Percentiles rank a stretch among this genome's conserved stretches.
Conservation (phyloP, 2,888 invertebrate species). For the Eristalis tenax region DNA sequence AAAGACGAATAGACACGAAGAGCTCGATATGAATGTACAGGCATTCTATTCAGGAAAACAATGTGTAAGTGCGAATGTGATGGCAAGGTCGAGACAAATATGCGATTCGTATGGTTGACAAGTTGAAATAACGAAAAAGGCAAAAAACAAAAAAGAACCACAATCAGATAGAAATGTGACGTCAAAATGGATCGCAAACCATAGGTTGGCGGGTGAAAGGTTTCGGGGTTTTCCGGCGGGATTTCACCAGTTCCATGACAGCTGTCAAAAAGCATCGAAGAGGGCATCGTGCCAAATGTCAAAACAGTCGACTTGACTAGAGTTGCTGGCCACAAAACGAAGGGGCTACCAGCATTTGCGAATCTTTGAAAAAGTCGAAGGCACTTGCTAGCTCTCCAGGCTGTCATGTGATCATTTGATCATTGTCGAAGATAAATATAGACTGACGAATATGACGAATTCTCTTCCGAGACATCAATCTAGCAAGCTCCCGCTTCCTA, state of each 20-base stretch:
- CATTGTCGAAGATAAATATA: too few relatives aligned
- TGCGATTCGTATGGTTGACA: conserved; percentile 50
- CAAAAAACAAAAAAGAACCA: not conserved
- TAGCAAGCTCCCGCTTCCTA: too few relatives aligned
- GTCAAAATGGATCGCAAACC: conserved; percentile 35
- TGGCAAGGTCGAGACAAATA: conserved; percentile 69
- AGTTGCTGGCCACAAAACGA: too few relatives aligned
- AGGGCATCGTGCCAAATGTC: not conserved
- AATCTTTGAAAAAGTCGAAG: too few relatives aligned
- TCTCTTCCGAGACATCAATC: not conserved
- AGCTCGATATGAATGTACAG: conserved; percentile 14
- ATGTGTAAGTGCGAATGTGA: conserved; percentile 59
- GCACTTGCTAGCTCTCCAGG: too few relatives aligned
- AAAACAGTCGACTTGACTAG: not conserved
- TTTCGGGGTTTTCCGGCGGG: not conserved
- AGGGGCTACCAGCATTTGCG: too few relatives aligned
- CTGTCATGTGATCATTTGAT: too few relatives aligned
- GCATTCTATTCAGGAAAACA: conserved; percentile 35
- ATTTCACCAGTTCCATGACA: not conserved
- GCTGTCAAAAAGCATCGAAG: not conserved
- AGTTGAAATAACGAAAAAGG: conserved; percentile 14
- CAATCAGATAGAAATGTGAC: conserved; percentile 9
- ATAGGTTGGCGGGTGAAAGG: conserved; percentile 12
- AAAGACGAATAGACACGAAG: conserved; percentile 15
- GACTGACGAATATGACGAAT: not conserved